These are phyloP conservation scores for Gorsachius goisagi DNA, from an alignment of 2,113 vertebrate genomes.

Conservation along the genomic window DNA sequence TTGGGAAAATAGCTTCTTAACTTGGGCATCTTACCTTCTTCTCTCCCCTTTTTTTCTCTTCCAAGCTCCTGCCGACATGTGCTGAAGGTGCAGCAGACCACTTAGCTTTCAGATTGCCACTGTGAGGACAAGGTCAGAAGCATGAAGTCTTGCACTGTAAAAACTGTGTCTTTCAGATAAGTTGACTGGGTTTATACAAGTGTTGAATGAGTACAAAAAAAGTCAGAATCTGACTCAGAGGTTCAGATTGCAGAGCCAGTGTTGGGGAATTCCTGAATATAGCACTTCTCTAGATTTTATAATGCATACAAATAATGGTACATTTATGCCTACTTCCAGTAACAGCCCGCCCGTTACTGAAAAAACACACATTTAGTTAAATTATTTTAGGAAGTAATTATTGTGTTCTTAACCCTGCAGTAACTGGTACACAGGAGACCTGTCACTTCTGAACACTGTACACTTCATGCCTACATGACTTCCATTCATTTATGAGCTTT, in stretches of 20 bases:
- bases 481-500: neutral
- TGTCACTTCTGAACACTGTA: neutral
- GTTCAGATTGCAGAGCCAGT: neutral
- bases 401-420: neutral
- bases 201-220: neutral
- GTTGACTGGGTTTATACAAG: neutral
- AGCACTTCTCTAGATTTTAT: neutral
- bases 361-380: neutral
- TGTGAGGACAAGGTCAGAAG: neutral
- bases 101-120: neutral
- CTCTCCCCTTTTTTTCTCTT: neutral
- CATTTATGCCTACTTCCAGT: conserved; percentile 19
- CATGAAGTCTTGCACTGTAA: neutral
- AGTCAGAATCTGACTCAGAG: conserved; percentile 33
- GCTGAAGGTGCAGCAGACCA: neutral
- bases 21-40: neutral
- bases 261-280: conserved; percentile 22
- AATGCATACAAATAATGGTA: neutral
- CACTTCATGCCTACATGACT: neutral
- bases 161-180: neutral
- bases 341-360: neutral
- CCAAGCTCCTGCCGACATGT: neutral
- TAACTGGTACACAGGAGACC: neutral
- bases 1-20: neutral
- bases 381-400: conserved; percentile 28